Conservation (phyloP, 2,113 vertebrate species). For the Leptodactylus fuscus region DNA sequence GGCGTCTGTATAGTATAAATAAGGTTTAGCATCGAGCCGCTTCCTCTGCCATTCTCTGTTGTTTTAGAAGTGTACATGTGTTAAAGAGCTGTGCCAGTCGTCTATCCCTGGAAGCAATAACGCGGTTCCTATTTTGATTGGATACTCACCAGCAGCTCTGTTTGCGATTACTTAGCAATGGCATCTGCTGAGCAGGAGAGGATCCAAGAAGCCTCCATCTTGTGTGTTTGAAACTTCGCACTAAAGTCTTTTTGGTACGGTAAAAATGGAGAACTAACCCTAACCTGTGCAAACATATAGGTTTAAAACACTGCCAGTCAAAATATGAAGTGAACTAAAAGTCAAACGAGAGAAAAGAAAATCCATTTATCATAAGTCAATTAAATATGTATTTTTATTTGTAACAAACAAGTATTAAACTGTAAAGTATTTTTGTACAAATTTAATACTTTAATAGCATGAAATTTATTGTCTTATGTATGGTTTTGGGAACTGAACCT, state of each 20-base stretch:
- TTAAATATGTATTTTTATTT: slow-evolving; percentile 99
- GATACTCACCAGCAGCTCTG: slow-evolving; percentile 77
- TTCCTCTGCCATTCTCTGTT: slow-evolving; percentile 71
- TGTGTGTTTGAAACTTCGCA: slow-evolving; percentile 42
- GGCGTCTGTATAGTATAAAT: slow-evolving; percentile 51
- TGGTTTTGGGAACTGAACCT: slow-evolving; percentile 89
- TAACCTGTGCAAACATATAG: slow-evolving; percentile 63
- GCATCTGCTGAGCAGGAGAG: slow-evolving; percentile 41
- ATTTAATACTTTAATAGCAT: slow-evolving; percentile 99
- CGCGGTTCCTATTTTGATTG: slow-evolving; percentile 76
- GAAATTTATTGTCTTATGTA: slow-evolving; percentile 97
- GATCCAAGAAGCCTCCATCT: slow-evolving; percentile 25
- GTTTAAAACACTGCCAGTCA: slow-evolving; percentile 85
- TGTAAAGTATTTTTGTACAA: slow-evolving; percentile 99
- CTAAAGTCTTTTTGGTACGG: slow-evolving; percentile 66
- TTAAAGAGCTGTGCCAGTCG: slow-evolving; percentile 70
- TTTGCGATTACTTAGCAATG: slow-evolving; percentile 50
- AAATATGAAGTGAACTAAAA: slow-evolving; percentile 76
- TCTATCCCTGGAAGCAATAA: slow-evolving; percentile 79
- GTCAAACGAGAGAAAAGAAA: slow-evolving; percentile 62
- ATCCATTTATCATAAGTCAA: slow-evolving; percentile 77
- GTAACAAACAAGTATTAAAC: slow-evolving; percentile 97
- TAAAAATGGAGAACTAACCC: slow-evolving; percentile 69
- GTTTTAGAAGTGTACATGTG: slow-evolving; percentile 75
- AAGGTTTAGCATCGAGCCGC: slow-evolving; percentile 40